Evolutionary conservation across 1,140 invertebrate genomes (phyloP), one percentile per base, ranked within the genome.

Genomic region (Drosophila asahinai): DNA sequence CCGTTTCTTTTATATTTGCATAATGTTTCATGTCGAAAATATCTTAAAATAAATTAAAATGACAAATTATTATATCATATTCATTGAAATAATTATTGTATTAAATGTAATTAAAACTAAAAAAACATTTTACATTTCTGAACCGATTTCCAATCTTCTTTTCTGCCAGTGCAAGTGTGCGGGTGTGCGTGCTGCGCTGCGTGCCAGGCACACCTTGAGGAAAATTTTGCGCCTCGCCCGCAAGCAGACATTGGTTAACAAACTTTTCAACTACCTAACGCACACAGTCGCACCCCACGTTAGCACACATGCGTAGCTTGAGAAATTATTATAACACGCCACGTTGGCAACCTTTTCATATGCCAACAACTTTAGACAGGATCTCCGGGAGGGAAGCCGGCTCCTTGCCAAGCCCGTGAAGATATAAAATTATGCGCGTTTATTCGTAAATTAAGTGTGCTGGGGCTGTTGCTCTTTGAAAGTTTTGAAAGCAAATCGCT

Each of bases 271-370:
- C 83, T 86, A 83, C 77, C 67, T 66, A 72, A 55, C 62, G 60
- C 67, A 66, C 64, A 68, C 55, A 73, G 48, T 55, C 66, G 59
- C 49, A 38, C 40, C 33, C 55, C 47, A 40, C 55, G 51, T 30
- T 48, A 27, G 38, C 71, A 60, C 70, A 71, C 66, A 77, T 80
- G 77, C 70, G 68, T 81, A 67, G 81, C 63, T 72, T 90, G 86
- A 84, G 83, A 89, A 89, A 89, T 89, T 90, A 89, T 89, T 89
- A 89, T 90, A 90, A 90, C 86, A 80, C 86, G 84, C 84, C 84
- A 89, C 84, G 84, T 90, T 89, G 86, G 86, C 81, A 89, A 89
- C 86, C 84, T 89, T 89, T 89, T 89, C 84, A 90, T 89, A 89
- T 89, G 84, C 84, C 84, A 89, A 80, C 82, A 77, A 89, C 87